Evolutionary conservation across 1,140 invertebrate species (phyloP), one percentile per base, ranked within the genome.

Genomic region (Trigoniulus corallinus): DNA sequence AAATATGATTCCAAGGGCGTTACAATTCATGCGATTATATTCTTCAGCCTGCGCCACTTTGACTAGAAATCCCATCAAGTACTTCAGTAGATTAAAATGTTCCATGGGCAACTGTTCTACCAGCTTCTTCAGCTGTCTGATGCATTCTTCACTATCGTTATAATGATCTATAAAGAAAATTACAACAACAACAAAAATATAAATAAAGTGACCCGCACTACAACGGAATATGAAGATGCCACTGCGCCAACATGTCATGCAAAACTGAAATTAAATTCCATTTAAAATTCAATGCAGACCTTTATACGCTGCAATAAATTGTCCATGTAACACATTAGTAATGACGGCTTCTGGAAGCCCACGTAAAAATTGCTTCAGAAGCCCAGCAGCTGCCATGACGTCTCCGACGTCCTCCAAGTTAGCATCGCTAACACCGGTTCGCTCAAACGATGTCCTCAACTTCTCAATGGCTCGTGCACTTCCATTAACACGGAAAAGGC

Each of bases 311-410:
- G 56, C 54, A 7, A 66, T 37, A 55, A 67, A 68, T 47, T 57
- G 47, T 50, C 57, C 53, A 7, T 68, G 69, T 23, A 59, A 51
- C 7, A 55, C 41, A 49, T 60, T 58, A 39, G 68, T 65, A 48
- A 72, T 63, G 26, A 68, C 55, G 25, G 67, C 57, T 42, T 67
- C 65, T 25, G 69, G 67, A 23, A 72, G 53, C 53, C 71, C 67
- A 26, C 68, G 49, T 4, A 72, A 59, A 53, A 70, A 71, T 12
- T 66, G 51, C 44, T 69, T 69, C 13, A 72, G 58, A 13, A 70
- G 43, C 7, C 62, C 63, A 13, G 67, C 67, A 1, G 66, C 58
- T 25, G 67, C 64, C 53, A 65, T 61, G 20, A 69, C 58, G 49
- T 61, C 60, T 24, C 54, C 53, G 44, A 43, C 46, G 20, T 48